Conservation (phyloP, 2,113 vertebrate species). For the Mustelus asterias region DNA sequence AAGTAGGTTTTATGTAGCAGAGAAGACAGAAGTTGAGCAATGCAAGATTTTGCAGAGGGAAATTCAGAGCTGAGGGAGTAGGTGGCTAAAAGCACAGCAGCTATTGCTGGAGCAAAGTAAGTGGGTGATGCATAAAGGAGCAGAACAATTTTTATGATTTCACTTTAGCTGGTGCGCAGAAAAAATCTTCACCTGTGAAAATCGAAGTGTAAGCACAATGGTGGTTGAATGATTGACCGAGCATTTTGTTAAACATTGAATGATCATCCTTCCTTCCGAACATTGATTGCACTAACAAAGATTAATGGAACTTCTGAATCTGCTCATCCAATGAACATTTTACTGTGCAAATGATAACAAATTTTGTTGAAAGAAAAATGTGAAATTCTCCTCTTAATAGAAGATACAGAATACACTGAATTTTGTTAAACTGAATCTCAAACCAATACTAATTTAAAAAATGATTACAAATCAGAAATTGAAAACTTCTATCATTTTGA, state of each 20-base stretch:
- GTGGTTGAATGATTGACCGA: neutral
- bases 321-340: neutral
- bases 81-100: neutral
- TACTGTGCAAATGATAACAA: neutral
- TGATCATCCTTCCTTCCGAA: neutral
- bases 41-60: neutral
- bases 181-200: neutral
- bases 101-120: neutral
- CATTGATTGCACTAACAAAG: neutral
- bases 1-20: neutral
- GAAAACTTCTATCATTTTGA: neutral
- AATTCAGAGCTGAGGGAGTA: neutral
- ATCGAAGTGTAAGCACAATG: no score
- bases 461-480: neutral
- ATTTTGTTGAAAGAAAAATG: slow-evolving; percentile 10
- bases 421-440: neutral
- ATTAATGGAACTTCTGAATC: neutral
- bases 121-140: no score
- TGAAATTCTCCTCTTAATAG: neutral
- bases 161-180: neutral
- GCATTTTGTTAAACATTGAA: neutral
- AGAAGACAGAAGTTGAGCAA: neutral
- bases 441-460: neutral
- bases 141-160: neutral
- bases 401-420: neutral